Base-by-base conservation (phyloP, 92 coral and sea anemone genomes). In the Epizoanthus rinbou region DNA sequence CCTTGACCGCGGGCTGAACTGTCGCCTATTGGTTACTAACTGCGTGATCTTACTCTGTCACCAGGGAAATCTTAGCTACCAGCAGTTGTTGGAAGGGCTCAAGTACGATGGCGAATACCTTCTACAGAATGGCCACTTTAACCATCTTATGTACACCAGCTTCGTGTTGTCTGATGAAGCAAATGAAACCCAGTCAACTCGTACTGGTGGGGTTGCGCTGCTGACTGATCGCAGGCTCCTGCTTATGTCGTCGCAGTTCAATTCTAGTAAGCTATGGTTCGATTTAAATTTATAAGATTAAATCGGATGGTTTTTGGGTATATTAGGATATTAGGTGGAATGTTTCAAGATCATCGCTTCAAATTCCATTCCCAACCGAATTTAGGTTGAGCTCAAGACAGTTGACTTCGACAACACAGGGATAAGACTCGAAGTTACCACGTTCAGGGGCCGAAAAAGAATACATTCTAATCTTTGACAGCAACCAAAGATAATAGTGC, bases 11-110 rank as follows among this genome's bases (percentile, higher is more conserved):
- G 6, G 5, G 43, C 43, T 37, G 5, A 37, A 37, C 19, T 67
- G 35, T 67, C 73, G 2, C 21, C 16, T 14, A 2, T 14, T 67
- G 6, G 22, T 67, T 16, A 15, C 35, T 67, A 16, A 67, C 15
- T 67, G 73, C n/a, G 4, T 15, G 15, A 37, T 67, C 8, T 17
- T 35, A 25, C 39, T 39, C 39, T 39, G 43, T 35, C 41, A 74
- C 11, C 65, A 93, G 97, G 97, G 94, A n/a, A 83, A 83, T 63
- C 88, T 93, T 88, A 91, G 93, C 69, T 93, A 93, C 59, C 83
- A 88, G 65, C 93, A 93, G n/a, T 85, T 93, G 59, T 47, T 93
- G 45, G 87, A 75, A 58, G 97, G 94, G 23, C 93, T 93, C 22
- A 78, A 91, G 67, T 82, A 91, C 57, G 87, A 78, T 50, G 97